Evolutionary conservation across 2,113 vertebrate species (phyloP).

Genomic region (Noctilio leporinus): DNA sequence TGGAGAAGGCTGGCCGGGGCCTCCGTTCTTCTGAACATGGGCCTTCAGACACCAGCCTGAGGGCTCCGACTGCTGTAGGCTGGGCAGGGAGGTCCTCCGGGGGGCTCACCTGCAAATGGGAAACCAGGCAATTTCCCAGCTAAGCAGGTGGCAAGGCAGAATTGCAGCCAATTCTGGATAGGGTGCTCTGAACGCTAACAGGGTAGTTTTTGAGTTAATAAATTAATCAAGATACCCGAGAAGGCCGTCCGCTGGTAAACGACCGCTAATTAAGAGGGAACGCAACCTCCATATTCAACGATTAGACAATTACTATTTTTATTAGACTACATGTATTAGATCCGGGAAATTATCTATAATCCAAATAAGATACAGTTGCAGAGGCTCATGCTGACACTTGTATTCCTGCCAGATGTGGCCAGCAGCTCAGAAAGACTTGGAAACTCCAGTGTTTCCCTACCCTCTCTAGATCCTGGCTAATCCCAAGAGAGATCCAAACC

Average conservation of each 20-base stretch:
- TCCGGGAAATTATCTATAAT: neutral
- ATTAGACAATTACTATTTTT: neutral
- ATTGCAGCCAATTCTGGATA: neutral
- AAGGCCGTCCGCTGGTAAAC: neutral
- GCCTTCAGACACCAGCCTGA: neutral
- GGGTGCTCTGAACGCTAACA: neutral
- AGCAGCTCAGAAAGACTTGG: neutral
- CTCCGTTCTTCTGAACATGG: neutral
- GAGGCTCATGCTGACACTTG: neutral
- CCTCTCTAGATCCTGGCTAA: neutral
- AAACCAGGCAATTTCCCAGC: neutral
- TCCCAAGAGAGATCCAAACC: neutral
- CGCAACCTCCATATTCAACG: neutral
- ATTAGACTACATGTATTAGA: neutral
- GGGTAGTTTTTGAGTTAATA: neutral
- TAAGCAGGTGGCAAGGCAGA: neutral
- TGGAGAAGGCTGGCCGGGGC: neutral
- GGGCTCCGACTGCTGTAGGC: neutral
- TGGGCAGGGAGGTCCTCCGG: too few relatives aligned
- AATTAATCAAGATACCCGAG: neutral
- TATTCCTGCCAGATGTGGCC: neutral
- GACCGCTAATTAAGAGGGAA: neutral
- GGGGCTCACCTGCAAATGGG: neutral
- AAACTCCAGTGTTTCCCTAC: neutral
- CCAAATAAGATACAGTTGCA: neutral